Evolutionary conservation across 2,797 vertebrate genomes (phyloP).

Genomic region (Monodelphis domestica): DNA sequence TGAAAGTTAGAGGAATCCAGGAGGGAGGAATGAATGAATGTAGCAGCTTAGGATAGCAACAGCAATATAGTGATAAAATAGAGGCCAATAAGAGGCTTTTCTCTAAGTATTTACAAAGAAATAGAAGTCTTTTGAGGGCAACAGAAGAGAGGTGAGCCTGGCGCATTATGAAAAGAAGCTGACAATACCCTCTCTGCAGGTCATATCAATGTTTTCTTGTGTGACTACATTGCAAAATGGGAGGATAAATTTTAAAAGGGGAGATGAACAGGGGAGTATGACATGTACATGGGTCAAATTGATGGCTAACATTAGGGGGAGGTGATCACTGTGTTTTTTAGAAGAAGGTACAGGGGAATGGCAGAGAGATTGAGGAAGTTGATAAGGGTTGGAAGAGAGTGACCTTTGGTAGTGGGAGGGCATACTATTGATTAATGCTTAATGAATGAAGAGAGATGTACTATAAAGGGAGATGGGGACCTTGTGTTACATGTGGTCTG

Average conservation of each 20-base stretch:
- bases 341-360: not conserved
- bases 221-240: not conserved
- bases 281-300: not conserved
- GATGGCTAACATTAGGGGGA: not conserved
- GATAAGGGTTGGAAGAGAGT: not conserved
- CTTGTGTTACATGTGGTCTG: no score
- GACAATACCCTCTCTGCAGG: not conserved
- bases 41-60: not conserved
- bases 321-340: not conserved
- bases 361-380: not conserved
- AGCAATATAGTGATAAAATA: not conserved
- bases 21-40: no score
- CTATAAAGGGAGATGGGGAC: no score
- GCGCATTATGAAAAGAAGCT: not conserved
- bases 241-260: no score
- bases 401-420: no score
- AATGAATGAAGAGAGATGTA: no score
- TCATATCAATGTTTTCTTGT: not conserved
- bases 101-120: not conserved
- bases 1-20: no score
- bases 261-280: not conserved
- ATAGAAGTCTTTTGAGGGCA: not conserved
- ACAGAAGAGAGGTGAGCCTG: not conserved
- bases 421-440: no score
- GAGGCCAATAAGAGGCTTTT: not conserved